Base-by-base conservation (phyloP, 1,140 invertebrate genomes). In the Drosophila kurseongensis region DNA sequence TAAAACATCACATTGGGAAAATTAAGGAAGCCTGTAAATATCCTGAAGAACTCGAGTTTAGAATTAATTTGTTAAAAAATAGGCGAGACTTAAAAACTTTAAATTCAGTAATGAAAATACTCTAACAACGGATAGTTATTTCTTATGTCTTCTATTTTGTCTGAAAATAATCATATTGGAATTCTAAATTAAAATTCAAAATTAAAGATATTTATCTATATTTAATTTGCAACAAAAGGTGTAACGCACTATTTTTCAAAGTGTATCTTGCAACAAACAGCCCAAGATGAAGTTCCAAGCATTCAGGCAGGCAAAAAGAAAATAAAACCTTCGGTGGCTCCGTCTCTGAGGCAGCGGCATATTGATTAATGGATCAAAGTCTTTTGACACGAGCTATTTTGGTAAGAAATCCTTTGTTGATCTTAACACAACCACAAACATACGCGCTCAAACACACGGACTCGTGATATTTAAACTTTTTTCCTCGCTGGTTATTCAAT, bases 331-430 rank as follows among this genome's bases (percentile, higher is more conserved):
- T 82, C 65, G 80, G 66, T 69, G 68, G 59, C 63, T 57, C 54
- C 51, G 62, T 45, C 32, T 45, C 68, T 59, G 67, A 71, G 84
- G 66, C 75, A 58, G 84, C 85, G 85, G 78, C 86, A 83, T 90
- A 89, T 91, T 91, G 90, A 91, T 91, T 91, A 91, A 91, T 91
- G 90, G 90, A 91, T 91, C 90, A 91, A 91, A 90, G 90, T 90
- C 90, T 91, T 91, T 91, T 91, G 90, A 91, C 90, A 91, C 90
- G 90, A 91, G 90, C 90, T 91, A 90, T 91, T 91, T 91, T 81
- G 75, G 90, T 90, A 85, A 80, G 79, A 75, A 90, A 90, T 91
- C 90, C 86, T 90, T 90, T 91, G 90, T 91, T 91, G 90, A 90
- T 91, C 80, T 90, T 90, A 84, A 84, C 83, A 84, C 73, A 88